Evolutionary conservation across 2,113 vertebrate genomes (phyloP).

Genomic region (Dendrocopos noguchii): DNA sequence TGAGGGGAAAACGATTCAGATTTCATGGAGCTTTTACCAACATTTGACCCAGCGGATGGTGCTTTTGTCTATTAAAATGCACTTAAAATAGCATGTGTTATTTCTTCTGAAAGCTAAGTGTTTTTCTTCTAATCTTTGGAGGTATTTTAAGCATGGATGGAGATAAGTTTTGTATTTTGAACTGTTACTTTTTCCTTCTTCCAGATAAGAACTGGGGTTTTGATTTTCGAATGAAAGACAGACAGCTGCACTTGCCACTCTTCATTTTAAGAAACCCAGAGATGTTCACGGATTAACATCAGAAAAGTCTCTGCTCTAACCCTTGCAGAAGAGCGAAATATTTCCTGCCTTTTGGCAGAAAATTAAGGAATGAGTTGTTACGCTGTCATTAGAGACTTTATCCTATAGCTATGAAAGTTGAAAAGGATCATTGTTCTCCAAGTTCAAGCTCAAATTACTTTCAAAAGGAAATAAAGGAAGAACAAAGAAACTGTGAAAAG

Average conservation of each 20-base stretch:
- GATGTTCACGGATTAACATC: background rate
- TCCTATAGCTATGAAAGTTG: background rate
- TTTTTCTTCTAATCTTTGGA: background rate
- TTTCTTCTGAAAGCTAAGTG: slow-evolving; percentile 7
- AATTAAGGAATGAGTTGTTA: background rate
- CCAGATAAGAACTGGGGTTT: background rate
- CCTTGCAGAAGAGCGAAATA: background rate
- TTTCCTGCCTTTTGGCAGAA: slow-evolving; percentile 1
- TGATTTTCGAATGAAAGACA: slow-evolving; percentile 7
- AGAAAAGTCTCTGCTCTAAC: background rate
- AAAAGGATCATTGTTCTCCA: background rate
- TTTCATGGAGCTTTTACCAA: slow-evolving; percentile 2
- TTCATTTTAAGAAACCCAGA: background rate
- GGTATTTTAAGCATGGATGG: background rate
- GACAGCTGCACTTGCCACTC: background rate
- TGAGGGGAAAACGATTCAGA: background rate
- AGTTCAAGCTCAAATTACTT: slow-evolving; percentile 5
- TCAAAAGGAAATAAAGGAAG: background rate
- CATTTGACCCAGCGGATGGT: background rate
- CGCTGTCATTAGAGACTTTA: background rate
- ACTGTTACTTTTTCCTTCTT: background rate
- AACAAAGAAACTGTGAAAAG: background rate
- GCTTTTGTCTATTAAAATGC: slow-evolving; percentile 4
- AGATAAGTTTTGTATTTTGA: background rate
- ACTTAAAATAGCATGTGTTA: slow-evolving; percentile 4